Base-by-base conservation (phyloP, 30 jellyfish, hydroid and myxozoan genomes). In the Hydra vulgaris region DNA sequence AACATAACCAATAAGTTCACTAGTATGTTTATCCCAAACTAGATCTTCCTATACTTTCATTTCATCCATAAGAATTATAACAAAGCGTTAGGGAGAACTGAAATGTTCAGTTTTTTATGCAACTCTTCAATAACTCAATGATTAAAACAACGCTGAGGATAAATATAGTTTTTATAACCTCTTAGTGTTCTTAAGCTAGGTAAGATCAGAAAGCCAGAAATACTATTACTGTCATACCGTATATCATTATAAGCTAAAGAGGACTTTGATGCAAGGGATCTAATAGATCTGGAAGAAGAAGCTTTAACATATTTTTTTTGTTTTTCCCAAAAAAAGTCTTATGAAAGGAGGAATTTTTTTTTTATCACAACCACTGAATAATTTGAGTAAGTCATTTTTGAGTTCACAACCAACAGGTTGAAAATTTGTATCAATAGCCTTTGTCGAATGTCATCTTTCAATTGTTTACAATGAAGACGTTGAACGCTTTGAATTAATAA, bases 301-400 rank as follows among this genome's bases (percentile, higher is more conserved):
- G 71, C 17, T 69, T 23, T 21, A 26, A 66, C 69, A 70, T 80
- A 80, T 12, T 80, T 80, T 80, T 80, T 70, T 27, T 80, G 87
- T 27, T 83, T 85, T 55, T 74, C 87, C 90, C 90, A 83, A 68
- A 83, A n/a, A 83, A 21, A 83, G 53, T 74, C 68, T 74, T 85
- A 83, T 83, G 53, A 83, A 83, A 17, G 90, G 90, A 19, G 90
- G 90, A 21, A 83, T n/a, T n/a, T n/a, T n/a, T n/a, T n/a, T n/a
- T n/a, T n/a, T n/a, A n/a, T n/a, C n/a, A n/a, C n/a, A n/a, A n/a
- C n/a, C n/a, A n/a, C n/a, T n/a, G n/a, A n/a, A n/a, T n/a, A n/a
- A n/a, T n/a, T n/a, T n/a, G n/a, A n/a, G n/a, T n/a, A n/a, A n/a
- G n/a, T n/a, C n/a, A n/a, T n/a, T n/a, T n/a, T n/a, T n/a, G n/a